Percentiles rank a stretch among this genome's conserved stretches.
Evolutionary conservation across 2,888 invertebrate species (phyloP).

Genomic region (Ichneumon xanthorius): DNA sequence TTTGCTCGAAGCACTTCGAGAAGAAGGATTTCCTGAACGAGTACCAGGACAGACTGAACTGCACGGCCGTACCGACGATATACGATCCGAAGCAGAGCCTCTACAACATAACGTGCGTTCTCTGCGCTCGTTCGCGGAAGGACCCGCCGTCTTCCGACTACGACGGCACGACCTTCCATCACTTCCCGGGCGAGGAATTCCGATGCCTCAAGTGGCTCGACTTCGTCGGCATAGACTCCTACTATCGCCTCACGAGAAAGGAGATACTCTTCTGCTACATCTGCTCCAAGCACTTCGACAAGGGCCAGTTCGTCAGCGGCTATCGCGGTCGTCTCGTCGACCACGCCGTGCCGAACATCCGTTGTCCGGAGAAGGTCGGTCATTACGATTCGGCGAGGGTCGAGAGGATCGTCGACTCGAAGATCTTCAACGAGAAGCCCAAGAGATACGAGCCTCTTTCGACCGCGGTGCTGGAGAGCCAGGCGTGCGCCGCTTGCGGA

Average conservation of each 20-base stretch:
- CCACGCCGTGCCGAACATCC: conserved; percentile 81
- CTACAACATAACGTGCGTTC: conserved; percentile 82
- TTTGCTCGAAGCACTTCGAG: conserved; percentile 83
- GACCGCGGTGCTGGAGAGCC: conserved; percentile 78
- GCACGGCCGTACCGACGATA: conserved; percentile 80
- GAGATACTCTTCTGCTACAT: conserved; percentile 83
- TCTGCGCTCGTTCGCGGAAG: conserved; percentile 79
- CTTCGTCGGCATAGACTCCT: conserved; percentile 83
- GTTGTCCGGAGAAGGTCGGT: conserved; percentile 71
- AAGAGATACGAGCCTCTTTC: conserved; percentile 78
- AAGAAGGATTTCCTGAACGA: conserved; percentile 81
- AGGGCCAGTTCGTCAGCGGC: conserved; percentile 79
- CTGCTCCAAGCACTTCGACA: conserved; percentile 82
- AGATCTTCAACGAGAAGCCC: conserved; percentile 69
- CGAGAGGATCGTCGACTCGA: conserved; percentile 68
- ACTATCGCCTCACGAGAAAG: conserved; percentile 82
- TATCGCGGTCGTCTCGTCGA: conserved; percentile 79
- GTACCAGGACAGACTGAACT: conserved; percentile 81
- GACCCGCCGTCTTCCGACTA: conserved; percentile 79
- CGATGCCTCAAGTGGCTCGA: conserved; percentile 83
- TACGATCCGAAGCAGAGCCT: conserved; percentile 83
- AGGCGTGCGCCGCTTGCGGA: conserved; percentile 83
- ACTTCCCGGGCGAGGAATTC: conserved; percentile 84
- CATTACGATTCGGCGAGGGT: conserved; percentile 64
- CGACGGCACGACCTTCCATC: conserved; percentile 82